Evolutionary conservation across 2,797 vertebrate species (phyloP).

Genomic region (Sebastes umbrosus): DNA sequence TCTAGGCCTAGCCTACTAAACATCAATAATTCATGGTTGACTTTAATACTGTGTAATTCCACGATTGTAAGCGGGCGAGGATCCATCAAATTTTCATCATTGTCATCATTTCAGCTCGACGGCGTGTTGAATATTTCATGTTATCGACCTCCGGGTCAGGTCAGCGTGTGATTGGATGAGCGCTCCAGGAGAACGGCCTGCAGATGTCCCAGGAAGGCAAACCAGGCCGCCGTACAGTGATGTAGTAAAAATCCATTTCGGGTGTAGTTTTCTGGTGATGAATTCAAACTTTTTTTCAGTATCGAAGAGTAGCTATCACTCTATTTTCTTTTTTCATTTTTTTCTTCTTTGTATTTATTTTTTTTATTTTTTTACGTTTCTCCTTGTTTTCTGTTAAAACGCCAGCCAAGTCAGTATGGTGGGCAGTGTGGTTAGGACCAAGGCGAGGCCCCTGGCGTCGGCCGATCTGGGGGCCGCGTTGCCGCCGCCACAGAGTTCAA

Average conservation of each 20-base stretch:
- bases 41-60: constrained; percentile 76
- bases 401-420: constrained; percentile 90
- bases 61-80: constrained; percentile 58
- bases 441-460: constrained; percentile 69
- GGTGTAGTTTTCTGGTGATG: constrained; percentile 76
- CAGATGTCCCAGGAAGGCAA: constrained; percentile 56
- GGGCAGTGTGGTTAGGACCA: constrained; percentile 86
- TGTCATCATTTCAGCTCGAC: constrained; percentile 65
- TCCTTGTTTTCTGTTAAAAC: constrained; percentile 80
- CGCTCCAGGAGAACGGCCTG: constrained; percentile 55
- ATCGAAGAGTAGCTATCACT: constrained; percentile 29
- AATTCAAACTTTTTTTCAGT: constrained; percentile 52
- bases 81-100: constrained; percentile 75
- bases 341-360: constrained; percentile 17
- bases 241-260: constrained; percentile 83
- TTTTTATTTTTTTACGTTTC: constrained; percentile 13
- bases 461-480: constrained; percentile 79
- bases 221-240: constrained; percentile 30
- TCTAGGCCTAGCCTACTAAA: constrained; percentile 72
- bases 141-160: constrained; percentile 69
- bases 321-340: constrained; percentile 34
- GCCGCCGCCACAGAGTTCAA: constrained; percentile 93
- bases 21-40: constrained; percentile 73
- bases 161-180: constrained; percentile 71
- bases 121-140: constrained; percentile 75